phyloP scores from a whole-genome alignment of 2,113 vertebrate genomes.

The Pithys albifrons region DNA sequence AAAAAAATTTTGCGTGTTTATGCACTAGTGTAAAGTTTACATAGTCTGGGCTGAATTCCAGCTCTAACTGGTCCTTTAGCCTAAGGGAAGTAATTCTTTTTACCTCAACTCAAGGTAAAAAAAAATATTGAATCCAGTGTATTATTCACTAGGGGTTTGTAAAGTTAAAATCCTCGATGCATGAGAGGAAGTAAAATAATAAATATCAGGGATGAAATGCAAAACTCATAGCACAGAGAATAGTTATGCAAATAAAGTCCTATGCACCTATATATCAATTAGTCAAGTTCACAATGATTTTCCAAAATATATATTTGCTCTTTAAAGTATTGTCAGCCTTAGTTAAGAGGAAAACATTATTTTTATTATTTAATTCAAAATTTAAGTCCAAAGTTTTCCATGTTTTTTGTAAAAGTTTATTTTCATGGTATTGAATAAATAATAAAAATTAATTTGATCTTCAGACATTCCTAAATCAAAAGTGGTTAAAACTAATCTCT shows the following conservation, averaged over 20 bases:
- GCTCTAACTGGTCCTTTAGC: neutral
- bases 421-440: neutral
- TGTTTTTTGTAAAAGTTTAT: neutral
- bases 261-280: neutral
- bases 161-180: neutral
- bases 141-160: neutral
- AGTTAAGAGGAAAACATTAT: neutral
- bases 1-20: neutral
- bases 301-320: neutral
- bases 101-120: neutral
- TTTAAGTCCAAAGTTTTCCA: neutral
- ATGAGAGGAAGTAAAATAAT: neutral
- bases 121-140: neutral
- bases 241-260: neutral
- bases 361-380: neutral
- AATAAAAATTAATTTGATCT: neutral
- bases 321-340: neutral
- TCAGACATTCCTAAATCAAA: neutral
- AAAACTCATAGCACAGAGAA: neutral
- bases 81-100: neutral
- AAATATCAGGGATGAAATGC: neutral
- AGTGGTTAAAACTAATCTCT: accelerated
- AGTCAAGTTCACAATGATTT: neutral
- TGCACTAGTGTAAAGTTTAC: neutral
- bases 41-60: neutral